Evolutionary conservation across 2,888 invertebrate species (phyloP).

Genomic region (Leptopilina syphax): DNA sequence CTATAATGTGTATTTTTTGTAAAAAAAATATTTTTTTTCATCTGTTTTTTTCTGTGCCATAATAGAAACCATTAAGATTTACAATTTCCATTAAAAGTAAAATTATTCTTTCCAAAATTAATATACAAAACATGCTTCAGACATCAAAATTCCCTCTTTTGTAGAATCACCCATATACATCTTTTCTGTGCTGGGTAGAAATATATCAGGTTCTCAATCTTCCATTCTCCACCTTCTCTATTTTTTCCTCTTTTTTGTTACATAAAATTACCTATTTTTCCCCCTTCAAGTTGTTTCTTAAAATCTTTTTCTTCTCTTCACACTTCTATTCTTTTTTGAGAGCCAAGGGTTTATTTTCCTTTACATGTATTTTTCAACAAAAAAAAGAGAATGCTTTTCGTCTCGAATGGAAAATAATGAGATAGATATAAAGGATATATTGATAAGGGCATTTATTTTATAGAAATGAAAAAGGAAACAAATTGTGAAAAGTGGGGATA

Average conservation of each 20-base stretch:
- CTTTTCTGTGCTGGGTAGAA: constrained; percentile 26
- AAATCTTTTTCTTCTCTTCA: not conserved
- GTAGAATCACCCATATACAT: too few species aligned
- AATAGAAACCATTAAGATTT: too few species aligned
- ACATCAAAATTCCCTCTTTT: too few species aligned
- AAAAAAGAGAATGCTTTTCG: too few species aligned
- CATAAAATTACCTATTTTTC: constrained; percentile 20
- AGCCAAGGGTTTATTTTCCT: not conserved
- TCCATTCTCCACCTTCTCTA: constrained; percentile 32
- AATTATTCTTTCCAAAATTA: too few species aligned
- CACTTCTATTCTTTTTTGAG: not conserved
- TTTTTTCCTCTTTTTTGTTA: constrained; percentile 3
- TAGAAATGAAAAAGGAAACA: not conserved
- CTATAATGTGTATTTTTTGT: too few species aligned
- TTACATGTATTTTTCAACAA: not conserved
- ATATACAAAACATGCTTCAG: too few species aligned
- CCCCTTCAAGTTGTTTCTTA: not conserved
- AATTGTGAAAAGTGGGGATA: not conserved
- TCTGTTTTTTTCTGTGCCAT: too few species aligned
- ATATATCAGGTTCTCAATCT: constrained; percentile 45
- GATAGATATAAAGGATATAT: not conserved
- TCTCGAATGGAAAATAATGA: not conserved
- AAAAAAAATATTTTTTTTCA: too few species aligned
- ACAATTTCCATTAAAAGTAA: too few species aligned
- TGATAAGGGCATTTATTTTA: not conserved